phyloP scores from a whole-genome alignment of 2,888 invertebrate genomes.

The Xestobium rufovillosum region DNA sequence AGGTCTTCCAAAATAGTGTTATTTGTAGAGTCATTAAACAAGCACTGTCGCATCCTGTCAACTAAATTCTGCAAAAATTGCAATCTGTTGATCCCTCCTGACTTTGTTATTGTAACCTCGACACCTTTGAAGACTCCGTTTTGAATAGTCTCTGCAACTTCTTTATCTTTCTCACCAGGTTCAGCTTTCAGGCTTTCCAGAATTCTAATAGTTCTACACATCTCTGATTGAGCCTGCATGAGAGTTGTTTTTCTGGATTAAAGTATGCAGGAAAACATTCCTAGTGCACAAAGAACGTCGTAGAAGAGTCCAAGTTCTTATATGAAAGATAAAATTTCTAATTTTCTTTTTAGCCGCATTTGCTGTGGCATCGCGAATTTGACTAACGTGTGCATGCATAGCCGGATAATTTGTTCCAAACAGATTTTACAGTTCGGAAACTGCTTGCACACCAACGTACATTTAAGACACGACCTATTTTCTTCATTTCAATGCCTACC shows the following conservation, averaged over 20 bases:
- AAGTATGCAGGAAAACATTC: neutral
- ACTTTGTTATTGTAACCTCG: neutral
- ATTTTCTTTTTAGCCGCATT: no score
- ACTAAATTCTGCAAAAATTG: neutral
- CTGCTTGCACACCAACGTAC: conserved; percentile 8
- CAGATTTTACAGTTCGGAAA: conserved; percentile 9
- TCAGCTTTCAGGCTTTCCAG: conserved; percentile 8
- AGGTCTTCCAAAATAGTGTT: conserved; percentile 10
- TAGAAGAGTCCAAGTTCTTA: conserved; percentile 7
- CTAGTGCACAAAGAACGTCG: conserved; percentile 9
- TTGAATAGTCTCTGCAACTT: conserved; percentile 11
- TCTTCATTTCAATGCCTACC: conserved; percentile 9
- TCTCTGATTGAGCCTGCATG: no score
- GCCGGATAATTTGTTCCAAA: conserved; percentile 8
- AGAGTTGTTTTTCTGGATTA: conserved; percentile 9
- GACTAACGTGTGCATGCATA: no score
- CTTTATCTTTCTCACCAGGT: conserved; percentile 11
- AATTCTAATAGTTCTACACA: conserved; percentile 10
- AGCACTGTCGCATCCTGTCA: no score
- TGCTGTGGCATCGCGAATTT: no score
- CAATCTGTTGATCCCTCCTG: neutral
- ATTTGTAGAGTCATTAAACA: conserved; percentile 4
- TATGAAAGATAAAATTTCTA: conserved; percentile 3
- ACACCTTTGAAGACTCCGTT: conserved; percentile 5
- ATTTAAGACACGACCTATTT: conserved; percentile 8